Evolutionary conservation across 1,140 invertebrate species (phyloP), one percentile per base, ranked within the genome.

Genomic region (Drosophila asahinai): DNA sequence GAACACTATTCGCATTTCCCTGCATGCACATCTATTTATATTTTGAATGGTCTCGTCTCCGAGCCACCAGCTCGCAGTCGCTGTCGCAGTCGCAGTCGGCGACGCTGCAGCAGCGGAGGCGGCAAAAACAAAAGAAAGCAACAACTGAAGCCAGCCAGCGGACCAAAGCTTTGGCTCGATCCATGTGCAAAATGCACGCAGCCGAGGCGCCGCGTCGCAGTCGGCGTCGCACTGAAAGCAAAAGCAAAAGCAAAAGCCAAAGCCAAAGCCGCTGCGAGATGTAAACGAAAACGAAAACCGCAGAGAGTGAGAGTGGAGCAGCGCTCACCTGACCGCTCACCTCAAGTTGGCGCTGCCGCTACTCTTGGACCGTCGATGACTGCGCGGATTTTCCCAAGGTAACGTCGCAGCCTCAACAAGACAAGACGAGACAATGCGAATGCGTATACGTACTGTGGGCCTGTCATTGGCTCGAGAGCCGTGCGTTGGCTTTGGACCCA

Each of bases 11-110:
- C 89, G 81, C 86, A 91, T 91, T 91, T 91, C 86, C 81, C 83
- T 86, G 77, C 67, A 81, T 91, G 89, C 89, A 92, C 91, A 91
- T 92, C 91, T 92, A 92, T 92, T 92, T 92, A 92, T 92, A 92
- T 92, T 92, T 92, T 92, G 91, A 83, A 91, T 81, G 70, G 68
- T 70, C 77, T 75, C 61, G 66, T 63, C 59, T 80, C 67, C 47
- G 30, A 89, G 25, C 73, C 83, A 54, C 82, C 83, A 54, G 72
- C 78, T 66, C 60, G 51, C 63, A 11, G 57, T 48, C 48, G 51
- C 38, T 25, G 59, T 48, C 22, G 19, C 40, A 30, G 63, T 33
- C 36, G 42, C 40, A 57, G 45, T 49, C 14, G 58, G 25, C 22
- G 75, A 61, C 55, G 40, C 40, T 15, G 71, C 67, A 62, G 64